Evolutionary conservation across 2,888 invertebrate genomes (phyloP), one percentile per base, ranked within the genome.

Genomic region (Nomada hirtipes): DNA sequence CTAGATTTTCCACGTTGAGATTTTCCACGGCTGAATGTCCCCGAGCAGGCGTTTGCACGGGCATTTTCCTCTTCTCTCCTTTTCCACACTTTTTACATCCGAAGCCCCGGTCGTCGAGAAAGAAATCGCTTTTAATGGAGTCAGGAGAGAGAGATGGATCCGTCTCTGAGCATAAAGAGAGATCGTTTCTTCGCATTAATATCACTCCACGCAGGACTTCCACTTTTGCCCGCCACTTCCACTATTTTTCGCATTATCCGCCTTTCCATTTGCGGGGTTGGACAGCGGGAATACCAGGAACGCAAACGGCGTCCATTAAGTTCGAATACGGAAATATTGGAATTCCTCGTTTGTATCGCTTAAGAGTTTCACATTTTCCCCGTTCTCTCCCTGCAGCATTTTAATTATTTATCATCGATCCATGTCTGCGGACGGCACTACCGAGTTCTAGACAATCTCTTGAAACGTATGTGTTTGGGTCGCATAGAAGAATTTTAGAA

Each of bases 141-240:
- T 76, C 87, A 76, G 84, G 74, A 80, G 74, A 78, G 65, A 63
- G 65, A 59, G 87, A 79, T 52, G 78, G 69, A 83, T 79, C 68
- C 78, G 79, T 70, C 71, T 36, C 60, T 61, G 60, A 23, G 75
- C 60, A 81, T 81, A 88, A 82, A 82, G 71, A 74, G 77, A 77
- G 88, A 88, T 87, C 87, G 87, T 84, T 87, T 74, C 82, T 77
- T 81, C 84, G 87, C 86, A 87, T 87, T 88, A 87, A 87, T 88
- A 83, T 87, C 88, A 79, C 86, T 85, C 81, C 70, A 77, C 72
- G 83, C 75, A 76, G 76, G 77, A 77, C 76, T 76, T 76, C 81
- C 72, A 68, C 79, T 85, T 69, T 76, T 69, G 36, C 79, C 29
- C 70, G 68, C 59, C 55, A 69, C 64, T 72, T 80, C 80, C 80